Evolutionary conservation across 2,113 vertebrate species (phyloP).

Genomic region (Xyrauchen texanus): DNA sequence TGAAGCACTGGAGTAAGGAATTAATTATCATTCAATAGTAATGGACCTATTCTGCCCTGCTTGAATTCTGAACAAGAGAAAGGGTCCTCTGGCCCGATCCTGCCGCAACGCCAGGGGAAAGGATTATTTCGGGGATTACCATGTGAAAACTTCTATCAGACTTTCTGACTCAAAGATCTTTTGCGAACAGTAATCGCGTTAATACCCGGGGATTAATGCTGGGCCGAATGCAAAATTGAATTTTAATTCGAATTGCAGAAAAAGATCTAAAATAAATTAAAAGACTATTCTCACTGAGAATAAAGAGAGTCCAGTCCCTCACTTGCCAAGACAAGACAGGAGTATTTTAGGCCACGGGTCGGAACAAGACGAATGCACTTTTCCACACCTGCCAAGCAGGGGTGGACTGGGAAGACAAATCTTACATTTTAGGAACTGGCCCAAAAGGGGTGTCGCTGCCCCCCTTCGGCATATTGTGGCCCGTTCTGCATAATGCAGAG

Average conservation of each 20-base stretch:
- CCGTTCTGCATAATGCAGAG: too few species aligned
- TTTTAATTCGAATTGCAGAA: conserved; percentile 72
- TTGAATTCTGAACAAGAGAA: conserved; percentile 63
- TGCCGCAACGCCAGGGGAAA: conserved; percentile 74
- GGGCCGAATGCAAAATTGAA: conserved; percentile 69
- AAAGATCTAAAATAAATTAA: conserved; percentile 67
- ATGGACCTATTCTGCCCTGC: conserved; percentile 58
- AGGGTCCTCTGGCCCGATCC: conserved; percentile 61
- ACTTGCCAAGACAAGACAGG: conserved; percentile 8
- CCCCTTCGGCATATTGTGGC: too few species aligned
- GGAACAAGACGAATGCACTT: conserved; percentile 57
- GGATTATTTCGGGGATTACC: conserved; percentile 88
- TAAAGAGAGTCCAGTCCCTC: conserved; percentile 44
- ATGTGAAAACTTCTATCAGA: conserved; percentile 83
- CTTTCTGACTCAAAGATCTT: conserved; percentile 83
- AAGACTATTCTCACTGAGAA: conserved; percentile 45
- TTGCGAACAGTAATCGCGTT: conserved; percentile 76
- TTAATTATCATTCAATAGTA: conserved; percentile 70
- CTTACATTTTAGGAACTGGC: too few species aligned
- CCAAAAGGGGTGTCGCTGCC: too few species aligned
- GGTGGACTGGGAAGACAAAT: too few species aligned
- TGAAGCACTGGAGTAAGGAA: conserved; percentile 67
- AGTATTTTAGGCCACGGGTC: background rate
- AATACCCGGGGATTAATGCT: conserved; percentile 75
- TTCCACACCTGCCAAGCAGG: conserved; percentile 86